phyloP scores from a whole-genome alignment of 1,140 invertebrate genomes.

The Caerostris darwini region DNA sequence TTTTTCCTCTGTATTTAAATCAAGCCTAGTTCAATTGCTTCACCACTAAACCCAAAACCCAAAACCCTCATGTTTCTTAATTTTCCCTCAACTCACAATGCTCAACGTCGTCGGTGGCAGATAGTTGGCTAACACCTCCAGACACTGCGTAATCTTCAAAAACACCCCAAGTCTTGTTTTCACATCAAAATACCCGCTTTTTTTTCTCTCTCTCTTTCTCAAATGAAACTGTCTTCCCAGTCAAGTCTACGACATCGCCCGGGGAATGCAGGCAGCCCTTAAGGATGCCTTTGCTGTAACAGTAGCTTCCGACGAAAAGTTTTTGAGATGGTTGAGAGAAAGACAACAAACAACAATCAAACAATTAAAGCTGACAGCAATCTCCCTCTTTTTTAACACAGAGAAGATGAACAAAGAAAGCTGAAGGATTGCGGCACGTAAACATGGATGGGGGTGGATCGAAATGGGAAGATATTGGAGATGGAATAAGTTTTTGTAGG shows the following conservation, averaged over 20 bases:
- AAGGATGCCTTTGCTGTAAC: not conserved
- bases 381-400: not conserved
- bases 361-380: slow-evolving; percentile 26
- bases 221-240: not conserved
- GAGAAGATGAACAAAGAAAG: not conserved
- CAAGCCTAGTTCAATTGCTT: too few species aligned
- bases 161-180: not conserved
- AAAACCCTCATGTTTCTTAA: not conserved
- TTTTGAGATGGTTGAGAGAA: not conserved
- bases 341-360: not conserved
- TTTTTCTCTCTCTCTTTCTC: too few species aligned
- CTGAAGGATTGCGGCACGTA: not conserved
- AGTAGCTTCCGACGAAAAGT: not conserved
- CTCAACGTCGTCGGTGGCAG: not conserved
- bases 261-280: not conserved
- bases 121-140: slow-evolving; percentile 9
- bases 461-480: not conserved
- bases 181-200: not conserved
- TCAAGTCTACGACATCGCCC: not conserved
- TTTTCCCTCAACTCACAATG: not conserved
- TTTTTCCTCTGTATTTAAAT: too few species aligned
- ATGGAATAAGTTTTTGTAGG: not conserved
- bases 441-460: not conserved
- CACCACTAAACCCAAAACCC: not conserved
- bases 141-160: not conserved